Evolutionary conservation across 2,113 vertebrate species (phyloP).

Genomic region (Spermophilus dauricus): DNA sequence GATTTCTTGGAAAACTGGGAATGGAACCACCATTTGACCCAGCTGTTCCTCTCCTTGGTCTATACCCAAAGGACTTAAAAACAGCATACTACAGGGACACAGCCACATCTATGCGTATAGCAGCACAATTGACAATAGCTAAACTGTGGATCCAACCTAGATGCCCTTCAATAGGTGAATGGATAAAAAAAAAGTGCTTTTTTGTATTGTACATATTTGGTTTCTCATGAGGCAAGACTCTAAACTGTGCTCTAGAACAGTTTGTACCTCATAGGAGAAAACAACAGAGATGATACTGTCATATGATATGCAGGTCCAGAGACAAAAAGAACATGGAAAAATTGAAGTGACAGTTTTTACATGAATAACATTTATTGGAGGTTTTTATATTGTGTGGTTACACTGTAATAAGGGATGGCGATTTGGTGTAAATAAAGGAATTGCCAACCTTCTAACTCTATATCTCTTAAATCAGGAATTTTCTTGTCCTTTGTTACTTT

Average conservation of each 20-base stretch:
- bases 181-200: neutral
- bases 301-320: conserved; percentile 38
- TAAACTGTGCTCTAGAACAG: conserved; percentile 67
- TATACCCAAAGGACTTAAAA: no score
- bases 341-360: conserved; percentile 77
- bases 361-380: conserved; percentile 70
- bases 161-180: no score
- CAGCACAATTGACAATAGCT: no score
- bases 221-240: conserved; percentile 68
- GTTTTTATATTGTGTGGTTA: conserved; percentile 59
- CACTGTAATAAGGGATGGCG: conserved; percentile 70
- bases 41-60: no score
- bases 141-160: no score
- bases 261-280: conserved; percentile 70
- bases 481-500: neutral
- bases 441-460: conserved; percentile 59
- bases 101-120: no score
- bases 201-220: conserved; percentile 55
- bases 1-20: no score
- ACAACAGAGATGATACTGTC: conserved; percentile 68
- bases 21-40: no score
- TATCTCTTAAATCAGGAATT: conserved; percentile 9
- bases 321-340: conserved; percentile 76
- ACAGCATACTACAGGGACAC: no score
- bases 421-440: conserved; percentile 60